Conservation (phyloP, 2,113 vertebrate genomes). For the Aepyceros melampus region DNA sequence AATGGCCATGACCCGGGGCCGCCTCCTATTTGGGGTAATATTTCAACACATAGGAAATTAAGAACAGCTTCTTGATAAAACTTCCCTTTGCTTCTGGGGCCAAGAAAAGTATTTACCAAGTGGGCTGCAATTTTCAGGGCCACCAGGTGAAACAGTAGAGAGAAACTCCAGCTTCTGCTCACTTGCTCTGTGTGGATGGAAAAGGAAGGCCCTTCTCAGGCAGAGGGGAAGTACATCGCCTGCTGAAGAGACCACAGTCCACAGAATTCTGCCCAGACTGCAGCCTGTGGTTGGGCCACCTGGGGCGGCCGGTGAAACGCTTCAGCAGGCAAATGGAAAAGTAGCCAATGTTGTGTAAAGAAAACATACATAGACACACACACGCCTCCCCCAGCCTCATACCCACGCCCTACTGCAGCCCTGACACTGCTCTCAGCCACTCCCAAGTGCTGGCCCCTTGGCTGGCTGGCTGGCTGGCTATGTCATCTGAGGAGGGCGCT, state of each 20-base stretch:
- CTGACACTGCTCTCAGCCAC: background rate
- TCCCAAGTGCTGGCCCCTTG: background rate
- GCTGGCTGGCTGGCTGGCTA: background rate
- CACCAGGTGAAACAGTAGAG: background rate
- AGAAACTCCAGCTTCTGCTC: background rate
- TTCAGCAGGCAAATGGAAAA: background rate
- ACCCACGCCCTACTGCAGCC: fast-evolving
- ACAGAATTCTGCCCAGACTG: background rate
- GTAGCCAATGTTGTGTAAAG: background rate
- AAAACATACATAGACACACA: background rate
- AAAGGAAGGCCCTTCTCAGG: background rate
- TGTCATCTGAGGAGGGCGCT: background rate
- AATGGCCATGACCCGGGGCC: background rate
- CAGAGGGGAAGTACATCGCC: background rate
- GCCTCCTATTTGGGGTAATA: constrained; percentile 7
- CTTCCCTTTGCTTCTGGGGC: background rate
- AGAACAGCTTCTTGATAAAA: constrained; percentile 23
- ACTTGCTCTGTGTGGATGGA: background rate
- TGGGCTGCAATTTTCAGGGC: background rate
- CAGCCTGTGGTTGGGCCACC: background rate
- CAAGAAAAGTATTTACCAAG: background rate
- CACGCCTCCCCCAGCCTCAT: background rate
- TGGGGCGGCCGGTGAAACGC: background rate
- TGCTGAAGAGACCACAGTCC: background rate
- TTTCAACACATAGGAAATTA: constrained; percentile 34